phyloP scores from a whole-genome alignment of 2,797 vertebrate genomes.

The Apogon talboti region DNA sequence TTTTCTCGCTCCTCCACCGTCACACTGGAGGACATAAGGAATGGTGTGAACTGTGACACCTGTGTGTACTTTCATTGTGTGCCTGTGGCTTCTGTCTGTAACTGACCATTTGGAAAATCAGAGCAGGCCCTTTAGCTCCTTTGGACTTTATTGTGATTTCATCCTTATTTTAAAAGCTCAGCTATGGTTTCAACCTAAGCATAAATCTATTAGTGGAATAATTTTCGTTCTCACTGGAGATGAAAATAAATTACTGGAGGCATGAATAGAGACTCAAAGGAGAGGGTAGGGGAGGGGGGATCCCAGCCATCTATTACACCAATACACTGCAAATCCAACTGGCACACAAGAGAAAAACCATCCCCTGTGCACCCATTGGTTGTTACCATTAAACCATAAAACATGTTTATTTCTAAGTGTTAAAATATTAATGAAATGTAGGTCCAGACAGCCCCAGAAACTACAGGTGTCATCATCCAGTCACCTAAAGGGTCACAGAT shows the following conservation, averaged over 20 bases:
- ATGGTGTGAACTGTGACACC: neutral
- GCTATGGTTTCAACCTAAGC: slow-evolving; percentile 42
- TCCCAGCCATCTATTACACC: slow-evolving; percentile 10
- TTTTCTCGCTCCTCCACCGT: too few relatives aligned
- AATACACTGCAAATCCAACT: slow-evolving; percentile 1
- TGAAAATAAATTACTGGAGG: slow-evolving; percentile 60
- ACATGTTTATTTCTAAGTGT: too few relatives aligned
- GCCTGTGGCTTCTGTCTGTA: slow-evolving; percentile 13
- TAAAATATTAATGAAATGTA: too few relatives aligned
- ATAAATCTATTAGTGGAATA: slow-evolving; percentile 55
- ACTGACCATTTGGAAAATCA: slow-evolving; percentile 20
- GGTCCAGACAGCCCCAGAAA: too few relatives aligned
- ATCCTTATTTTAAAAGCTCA: slow-evolving; percentile 52
- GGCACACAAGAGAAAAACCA: neutral
- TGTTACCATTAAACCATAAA: too few relatives aligned
- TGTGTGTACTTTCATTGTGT: neutral
- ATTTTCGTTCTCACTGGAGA: slow-evolving; percentile 59
- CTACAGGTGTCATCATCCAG: too few relatives aligned
- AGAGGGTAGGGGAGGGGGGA: slow-evolving; percentile 7
- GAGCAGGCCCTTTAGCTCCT: slow-evolving; percentile 10
- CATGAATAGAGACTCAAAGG: slow-evolving; percentile 32
- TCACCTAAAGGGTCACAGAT: too few relatives aligned
- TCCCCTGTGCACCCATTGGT: neutral
- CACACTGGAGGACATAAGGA: too few relatives aligned
- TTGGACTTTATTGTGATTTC: slow-evolving; percentile 27